Conservation (phyloP, 2,888 invertebrate species). For the Isoperla grammatica region DNA sequence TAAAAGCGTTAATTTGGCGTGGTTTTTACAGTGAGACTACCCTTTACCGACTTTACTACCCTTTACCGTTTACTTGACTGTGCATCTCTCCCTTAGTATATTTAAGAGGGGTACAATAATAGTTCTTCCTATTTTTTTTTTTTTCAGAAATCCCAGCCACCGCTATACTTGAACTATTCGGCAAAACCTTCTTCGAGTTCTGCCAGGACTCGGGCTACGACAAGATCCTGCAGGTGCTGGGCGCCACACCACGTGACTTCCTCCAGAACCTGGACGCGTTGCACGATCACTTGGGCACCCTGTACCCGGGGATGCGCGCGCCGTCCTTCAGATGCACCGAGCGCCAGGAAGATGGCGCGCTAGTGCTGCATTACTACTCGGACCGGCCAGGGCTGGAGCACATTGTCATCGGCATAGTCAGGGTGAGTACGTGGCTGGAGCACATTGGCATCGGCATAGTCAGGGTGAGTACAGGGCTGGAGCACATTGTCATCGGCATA, state of each 20-base stretch:
- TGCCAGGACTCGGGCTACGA: constrained; percentile 97
- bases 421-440: constrained; percentile 74
- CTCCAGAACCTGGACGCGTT: constrained; percentile 95
- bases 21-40: too few relatives aligned
- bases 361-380: constrained; percentile 93
- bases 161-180: constrained; percentile 83
- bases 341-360: constrained; percentile 77
- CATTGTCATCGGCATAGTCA: constrained; percentile 95
- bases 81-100: too few relatives aligned
- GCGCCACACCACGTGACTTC: constrained; percentile 92
- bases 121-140: too few relatives aligned
- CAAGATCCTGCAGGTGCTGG: constrained; percentile 88
- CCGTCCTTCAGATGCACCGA: constrained; percentile 96
- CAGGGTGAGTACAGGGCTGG: constrained; percentile 87
- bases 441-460: constrained; percentile 97
- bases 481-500: constrained; percentile 95
- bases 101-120: too few relatives aligned
- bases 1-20: too few relatives aligned
- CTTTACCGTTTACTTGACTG: too few relatives aligned
- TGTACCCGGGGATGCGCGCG: constrained; percentile 91
- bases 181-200: constrained; percentile 93
- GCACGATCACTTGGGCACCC: constrained; percentile 88
- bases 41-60: too few relatives aligned
- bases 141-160: constrained; percentile 81
- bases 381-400: constrained; percentile 90